Evolutionary conservation across 2,113 vertebrate genomes (phyloP).

Genomic region (Archocentrus centrarchus): DNA sequence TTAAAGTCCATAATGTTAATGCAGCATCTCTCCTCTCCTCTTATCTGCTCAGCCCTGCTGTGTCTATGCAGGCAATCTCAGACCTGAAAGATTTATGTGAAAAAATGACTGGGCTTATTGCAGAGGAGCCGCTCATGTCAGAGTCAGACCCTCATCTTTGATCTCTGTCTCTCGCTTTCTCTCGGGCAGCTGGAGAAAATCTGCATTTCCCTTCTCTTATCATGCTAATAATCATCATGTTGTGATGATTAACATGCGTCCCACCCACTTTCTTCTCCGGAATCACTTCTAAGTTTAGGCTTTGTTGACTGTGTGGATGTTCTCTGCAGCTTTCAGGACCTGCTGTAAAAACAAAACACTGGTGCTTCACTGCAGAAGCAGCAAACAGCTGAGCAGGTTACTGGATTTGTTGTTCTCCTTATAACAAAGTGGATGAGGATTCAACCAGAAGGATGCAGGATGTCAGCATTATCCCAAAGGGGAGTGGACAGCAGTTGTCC

Average conservation of each 20-base stretch:
- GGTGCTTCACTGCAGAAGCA: neutral
- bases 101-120: slow-evolving; percentile 13
- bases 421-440: neutral
- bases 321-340: neutral
- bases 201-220: neutral
- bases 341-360: neutral
- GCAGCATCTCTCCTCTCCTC: slow-evolving; percentile 8
- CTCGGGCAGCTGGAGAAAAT: slow-evolving; percentile 26
- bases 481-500: slow-evolving; percentile 1
- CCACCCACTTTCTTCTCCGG: neutral
- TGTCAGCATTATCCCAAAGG: neutral
- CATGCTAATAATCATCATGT: neutral
- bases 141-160: slow-evolving; percentile 40
- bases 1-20: slow-evolving; percentile 30
- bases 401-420: neutral
- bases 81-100: neutral
- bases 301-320: neutral
- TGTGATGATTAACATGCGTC: neutral
- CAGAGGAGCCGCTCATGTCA: neutral
- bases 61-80: neutral
- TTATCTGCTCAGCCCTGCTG: neutral
- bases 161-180: slow-evolving; percentile 24
- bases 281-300: neutral
- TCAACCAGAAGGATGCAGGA: neutral
- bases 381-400: neutral